Base-by-base conservation (phyloP, 2,888 invertebrate species). In the Tinea semifulvella region DNA sequence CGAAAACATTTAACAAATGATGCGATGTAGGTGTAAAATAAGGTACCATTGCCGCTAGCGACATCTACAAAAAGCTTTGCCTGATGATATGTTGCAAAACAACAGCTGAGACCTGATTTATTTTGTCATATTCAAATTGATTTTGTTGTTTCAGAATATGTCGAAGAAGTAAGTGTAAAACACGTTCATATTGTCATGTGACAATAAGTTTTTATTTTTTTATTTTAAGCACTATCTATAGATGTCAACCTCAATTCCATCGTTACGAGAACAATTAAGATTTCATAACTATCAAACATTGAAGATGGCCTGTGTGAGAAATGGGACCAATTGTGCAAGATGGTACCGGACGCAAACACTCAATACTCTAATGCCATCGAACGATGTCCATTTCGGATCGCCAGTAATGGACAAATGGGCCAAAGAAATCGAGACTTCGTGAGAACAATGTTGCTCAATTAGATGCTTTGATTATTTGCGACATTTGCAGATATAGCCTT, bases 281-380 rank as follows among this genome's bases (percentile, higher is more conserved):
- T 35, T 31, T 44, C 26, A 40, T 42, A 45, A 43, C 17, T 43
- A 40, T 44, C 25, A 20, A 31, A 45, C n/a, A 11, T 53, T 50
- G 50, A 52, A 44, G 47, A 50, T 36, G 50, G 48, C 48, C 45
- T 51, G 47, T 55, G 55, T 68, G 67, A 63, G 68, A 31, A 31
- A 56, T 54, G 50, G 47, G 44, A 43, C 47, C 46, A 53, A 56
- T 68, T 68, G 57, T 65, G 46, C 52, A 57, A 68, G 56, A 62
- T 54, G 48, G 53, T 6, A 26, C 48, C 53, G 52, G 55, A 53
- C 51, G 48, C 46, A 10, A 28, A 26, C 50, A 58, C 56, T 53
- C 56, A 56, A 59, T 58, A 47, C 54, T 58, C 57, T 53, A 56
- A 59, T 58, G 59, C 57, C 56, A 51, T 50, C 53, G 13, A 56